A percentile compares a stretch with the other conserved stretches of the same genome.
Evolutionary conservation across 2,113 vertebrate species (phyloP).

Genomic region (Antechinus stuartii): DNA sequence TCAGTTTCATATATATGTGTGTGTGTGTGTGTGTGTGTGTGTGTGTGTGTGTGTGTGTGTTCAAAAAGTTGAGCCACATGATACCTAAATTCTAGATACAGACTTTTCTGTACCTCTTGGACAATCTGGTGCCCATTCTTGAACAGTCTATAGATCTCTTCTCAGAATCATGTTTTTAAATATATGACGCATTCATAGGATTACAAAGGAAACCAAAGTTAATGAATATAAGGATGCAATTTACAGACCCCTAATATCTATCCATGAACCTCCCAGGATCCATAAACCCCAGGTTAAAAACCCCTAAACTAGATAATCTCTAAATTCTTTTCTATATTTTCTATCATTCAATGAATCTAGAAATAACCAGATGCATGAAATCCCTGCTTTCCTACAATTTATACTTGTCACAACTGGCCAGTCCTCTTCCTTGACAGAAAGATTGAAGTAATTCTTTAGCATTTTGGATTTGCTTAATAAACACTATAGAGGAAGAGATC

Average conservation of each 20-base stretch:
- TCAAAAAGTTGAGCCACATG: neutral
- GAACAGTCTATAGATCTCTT: neutral
- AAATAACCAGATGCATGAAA: neutral
- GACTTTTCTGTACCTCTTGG: neutral
- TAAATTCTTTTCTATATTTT: conserved; percentile 30
- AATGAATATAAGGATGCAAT: neutral
- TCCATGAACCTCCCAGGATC: neutral
- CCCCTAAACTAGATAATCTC: neutral
- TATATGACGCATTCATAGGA: neutral
- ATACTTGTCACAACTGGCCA: conserved; percentile 19
- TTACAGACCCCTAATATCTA: neutral
- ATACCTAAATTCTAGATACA: conserved; percentile 15
- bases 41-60: no score
- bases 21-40: no score
- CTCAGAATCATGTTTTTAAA: neutral
- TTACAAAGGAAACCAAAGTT: neutral
- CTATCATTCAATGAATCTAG: conserved; percentile 37
- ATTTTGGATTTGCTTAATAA: conserved; percentile 33
- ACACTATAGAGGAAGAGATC: neutral
- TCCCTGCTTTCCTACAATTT: conserved; percentile 20
- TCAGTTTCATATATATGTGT: neutral
- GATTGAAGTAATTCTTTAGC: neutral
- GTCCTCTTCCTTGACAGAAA: neutral
- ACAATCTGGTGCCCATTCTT: neutral
- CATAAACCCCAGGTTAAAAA: neutral